These are phyloP conservation scores for Daktulosphaira vitifoliae DNA, from an alignment of 1,140 invertebrate genomes.

Conservation along the genomic window DNA sequence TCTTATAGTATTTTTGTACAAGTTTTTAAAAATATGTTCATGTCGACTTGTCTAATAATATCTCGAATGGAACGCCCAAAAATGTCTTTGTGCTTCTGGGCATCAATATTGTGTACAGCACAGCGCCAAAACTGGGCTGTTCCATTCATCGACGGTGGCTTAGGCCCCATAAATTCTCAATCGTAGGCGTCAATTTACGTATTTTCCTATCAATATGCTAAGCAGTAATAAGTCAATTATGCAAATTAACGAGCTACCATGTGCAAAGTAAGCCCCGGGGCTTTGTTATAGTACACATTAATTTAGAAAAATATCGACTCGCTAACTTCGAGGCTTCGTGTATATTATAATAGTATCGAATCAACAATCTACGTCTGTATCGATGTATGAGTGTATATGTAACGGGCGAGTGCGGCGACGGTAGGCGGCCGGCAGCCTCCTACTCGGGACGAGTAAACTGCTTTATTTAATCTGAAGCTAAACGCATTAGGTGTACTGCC, in stretches of 20 bases:
- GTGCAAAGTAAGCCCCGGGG: constrained; percentile 17
- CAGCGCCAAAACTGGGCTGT: constrained; percentile 23
- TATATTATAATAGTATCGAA: too few species aligned
- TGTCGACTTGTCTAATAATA: too few species aligned
- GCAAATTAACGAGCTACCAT: constrained; percentile 33
- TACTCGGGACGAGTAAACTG: not conserved
- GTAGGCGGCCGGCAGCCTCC: not conserved
- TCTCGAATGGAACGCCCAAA: too few species aligned
- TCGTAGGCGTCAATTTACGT: constrained; percentile 32
- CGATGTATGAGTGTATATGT: too few species aligned
- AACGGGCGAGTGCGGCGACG: too few species aligned
- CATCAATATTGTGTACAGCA: too few species aligned
- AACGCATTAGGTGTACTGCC: constrained; percentile 19
- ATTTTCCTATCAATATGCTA: constrained; percentile 31
- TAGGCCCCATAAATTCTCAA: constrained; percentile 1
- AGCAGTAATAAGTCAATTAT: constrained; percentile 32
- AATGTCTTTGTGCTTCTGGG: too few species aligned
- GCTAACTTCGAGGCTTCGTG: too few species aligned
- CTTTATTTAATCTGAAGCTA: constrained; percentile 20
- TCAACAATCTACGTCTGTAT: too few species aligned
- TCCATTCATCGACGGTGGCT: not conserved
- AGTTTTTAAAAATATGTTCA: too few species aligned
- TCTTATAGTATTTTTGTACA: too few species aligned
- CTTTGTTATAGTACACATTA: constrained; percentile 16
- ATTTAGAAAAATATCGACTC: not conserved